Evolutionary conservation across 2,888 invertebrate genomes (phyloP).

Genomic region (Listrodromus nycthemerus): DNA sequence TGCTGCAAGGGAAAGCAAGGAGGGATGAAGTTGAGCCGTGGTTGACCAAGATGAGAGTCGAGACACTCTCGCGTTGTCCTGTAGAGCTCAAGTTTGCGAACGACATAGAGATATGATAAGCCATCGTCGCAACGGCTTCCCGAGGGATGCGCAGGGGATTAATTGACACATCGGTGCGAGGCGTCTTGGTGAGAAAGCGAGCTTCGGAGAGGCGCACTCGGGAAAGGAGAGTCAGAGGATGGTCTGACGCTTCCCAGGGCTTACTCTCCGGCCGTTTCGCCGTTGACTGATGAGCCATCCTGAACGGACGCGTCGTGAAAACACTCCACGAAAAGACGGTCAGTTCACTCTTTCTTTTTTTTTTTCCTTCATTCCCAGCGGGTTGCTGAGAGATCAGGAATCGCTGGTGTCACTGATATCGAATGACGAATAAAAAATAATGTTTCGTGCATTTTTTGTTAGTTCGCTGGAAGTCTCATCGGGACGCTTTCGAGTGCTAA

Average conservation of each 20-base stretch:
- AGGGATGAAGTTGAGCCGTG: conserved; percentile 37
- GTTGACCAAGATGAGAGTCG: conserved; percentile 37
- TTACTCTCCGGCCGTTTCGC: conserved; percentile 65
- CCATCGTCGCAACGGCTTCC: conserved; percentile 68
- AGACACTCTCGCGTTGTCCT: conserved; percentile 51
- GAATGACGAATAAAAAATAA: conserved; percentile 32
- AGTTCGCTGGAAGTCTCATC: conserved; percentile 6
- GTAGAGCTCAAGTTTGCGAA: conserved; percentile 59
- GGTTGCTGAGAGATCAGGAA: conserved; percentile 58
- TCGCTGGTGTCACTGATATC: conserved; percentile 31
- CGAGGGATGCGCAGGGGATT: conserved; percentile 75
- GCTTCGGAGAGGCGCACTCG: conserved; percentile 57
- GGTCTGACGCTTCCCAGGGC: conserved; percentile 53
- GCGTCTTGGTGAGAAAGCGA: conserved; percentile 70
- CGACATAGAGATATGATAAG: conserved; percentile 69
- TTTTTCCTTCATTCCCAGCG: conserved; percentile 58
- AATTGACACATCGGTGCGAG: conserved; percentile 83
- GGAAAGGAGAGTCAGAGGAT: conserved; percentile 45
- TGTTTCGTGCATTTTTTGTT: not conserved
- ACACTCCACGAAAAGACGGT: conserved; percentile 76
- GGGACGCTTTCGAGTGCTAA: conserved; percentile 69
- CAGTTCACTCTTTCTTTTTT: conserved; percentile 62
- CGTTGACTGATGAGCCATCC: conserved; percentile 83
- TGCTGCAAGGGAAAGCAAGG: conserved; percentile 55
- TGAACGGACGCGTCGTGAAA: conserved; percentile 80